A percentile compares a stretch with the other conserved stretches of the same genome.
These are phyloP conservation scores for Epinephelus fuscoguttatus DNA, from an alignment of 2,113 vertebrate species.

Conservation along the genomic window DNA sequence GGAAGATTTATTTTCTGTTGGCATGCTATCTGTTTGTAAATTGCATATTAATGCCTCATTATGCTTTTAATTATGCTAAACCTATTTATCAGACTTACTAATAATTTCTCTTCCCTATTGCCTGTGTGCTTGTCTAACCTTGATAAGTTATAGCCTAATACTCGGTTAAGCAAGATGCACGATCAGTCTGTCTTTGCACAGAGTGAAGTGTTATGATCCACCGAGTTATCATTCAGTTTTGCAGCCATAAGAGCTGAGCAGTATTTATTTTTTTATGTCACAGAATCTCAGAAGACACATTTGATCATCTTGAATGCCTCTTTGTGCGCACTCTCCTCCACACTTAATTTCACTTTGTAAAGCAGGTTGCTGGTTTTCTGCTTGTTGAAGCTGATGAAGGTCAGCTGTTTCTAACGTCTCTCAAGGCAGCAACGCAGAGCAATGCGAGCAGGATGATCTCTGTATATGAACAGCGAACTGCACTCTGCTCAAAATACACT, in stretches of 20 bases:
- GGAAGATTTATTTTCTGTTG: conserved; percentile 61
- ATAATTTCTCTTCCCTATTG: conserved; percentile 61
- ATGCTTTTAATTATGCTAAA: conserved; percentile 77
- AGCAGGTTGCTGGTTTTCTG: conserved; percentile 6
- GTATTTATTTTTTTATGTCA: not conserved
- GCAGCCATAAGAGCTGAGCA: not conserved
- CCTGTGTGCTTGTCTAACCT: conserved; percentile 60
- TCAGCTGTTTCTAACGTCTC: conserved; percentile 32
- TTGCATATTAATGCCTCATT: conserved; percentile 76
- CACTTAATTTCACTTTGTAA: conserved; percentile 15
- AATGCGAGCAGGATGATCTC: conserved; percentile 41
- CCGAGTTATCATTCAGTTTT: conserved; percentile 20
- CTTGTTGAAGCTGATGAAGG: conserved; percentile 37
- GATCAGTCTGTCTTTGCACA: conserved; percentile 20
- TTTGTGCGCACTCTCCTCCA: conserved; percentile 11
- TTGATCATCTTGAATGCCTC: not conserved
- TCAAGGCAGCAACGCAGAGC: conserved; percentile 30
- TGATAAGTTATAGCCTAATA: conserved; percentile 37
- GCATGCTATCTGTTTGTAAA: conserved; percentile 68
- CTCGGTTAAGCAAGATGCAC: conserved; percentile 17
- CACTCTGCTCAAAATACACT: conserved; percentile 11
- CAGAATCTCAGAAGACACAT: not conserved
- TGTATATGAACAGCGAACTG: conserved; percentile 29
- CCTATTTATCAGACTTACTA: conserved; percentile 73
- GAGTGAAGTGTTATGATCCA: not conserved